Evolutionary conservation across 2,888 invertebrate genomes (phyloP).

Genomic region (Cephus runcator): DNA sequence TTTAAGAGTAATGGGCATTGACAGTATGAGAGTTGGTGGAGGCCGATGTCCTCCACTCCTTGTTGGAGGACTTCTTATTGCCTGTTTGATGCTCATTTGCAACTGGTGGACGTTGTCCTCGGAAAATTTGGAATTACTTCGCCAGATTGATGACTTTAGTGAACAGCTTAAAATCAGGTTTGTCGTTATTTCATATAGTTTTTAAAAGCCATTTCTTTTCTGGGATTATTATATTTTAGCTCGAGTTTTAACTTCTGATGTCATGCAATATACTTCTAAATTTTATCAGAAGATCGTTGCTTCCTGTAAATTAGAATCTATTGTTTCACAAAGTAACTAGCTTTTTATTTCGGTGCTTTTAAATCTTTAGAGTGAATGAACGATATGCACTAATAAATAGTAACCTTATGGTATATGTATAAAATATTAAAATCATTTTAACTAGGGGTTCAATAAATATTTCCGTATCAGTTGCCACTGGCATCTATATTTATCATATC

Average conservation of each 20-base stretch:
- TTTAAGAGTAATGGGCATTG: constrained; percentile 52
- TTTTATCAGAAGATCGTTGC: too few relatives aligned
- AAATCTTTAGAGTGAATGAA: too few relatives aligned
- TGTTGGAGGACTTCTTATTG: constrained; percentile 55
- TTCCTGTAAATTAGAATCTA: too few relatives aligned
- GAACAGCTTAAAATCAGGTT: constrained; percentile 62
- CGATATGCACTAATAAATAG: too few relatives aligned
- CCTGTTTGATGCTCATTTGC: constrained; percentile 57
- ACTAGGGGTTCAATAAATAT: too few relatives aligned
- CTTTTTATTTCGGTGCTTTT: too few relatives aligned
- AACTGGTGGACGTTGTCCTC: constrained; percentile 62
- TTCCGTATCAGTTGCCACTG: background rate
- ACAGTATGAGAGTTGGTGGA: constrained; percentile 62
- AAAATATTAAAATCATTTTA: too few relatives aligned
- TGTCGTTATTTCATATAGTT: constrained; percentile 1
- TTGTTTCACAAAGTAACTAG: too few relatives aligned
- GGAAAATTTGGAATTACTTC: constrained; percentile 57
- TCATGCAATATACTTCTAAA: too few relatives aligned
- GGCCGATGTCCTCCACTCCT: constrained; percentile 61
- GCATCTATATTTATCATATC: background rate
- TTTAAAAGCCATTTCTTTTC: background rate
- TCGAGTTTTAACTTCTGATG: background rate
- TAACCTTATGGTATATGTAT: too few relatives aligned
- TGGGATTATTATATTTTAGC: background rate
- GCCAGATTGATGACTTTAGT: constrained; percentile 59